Evolutionary conservation across 2,797 vertebrate genomes (phyloP).

Genomic region (Parauchenoglanis punctatus): DNA sequence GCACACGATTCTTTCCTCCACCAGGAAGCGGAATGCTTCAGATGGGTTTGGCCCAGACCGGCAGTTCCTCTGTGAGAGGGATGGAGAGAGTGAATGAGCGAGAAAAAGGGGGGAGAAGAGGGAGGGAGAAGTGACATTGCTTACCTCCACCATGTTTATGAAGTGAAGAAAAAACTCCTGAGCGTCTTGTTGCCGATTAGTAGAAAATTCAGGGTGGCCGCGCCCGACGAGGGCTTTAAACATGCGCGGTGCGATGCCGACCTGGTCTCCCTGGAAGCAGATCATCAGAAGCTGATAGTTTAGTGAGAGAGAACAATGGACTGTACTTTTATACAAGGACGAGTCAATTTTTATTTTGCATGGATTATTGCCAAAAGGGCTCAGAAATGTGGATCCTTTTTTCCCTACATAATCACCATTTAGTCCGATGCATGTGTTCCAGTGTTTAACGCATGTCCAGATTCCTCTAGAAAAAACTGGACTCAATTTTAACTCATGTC

Average conservation of each 20-base stretch:
- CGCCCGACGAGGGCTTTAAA: constrained; percentile 96
- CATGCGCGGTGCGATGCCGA: constrained; percentile 94
- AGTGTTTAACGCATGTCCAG: not conserved
- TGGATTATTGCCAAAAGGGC: not conserved
- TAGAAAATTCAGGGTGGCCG: constrained; percentile 97
- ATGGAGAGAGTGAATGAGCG: not conserved
- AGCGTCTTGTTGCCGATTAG: constrained; percentile 96
- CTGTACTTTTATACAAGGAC: not conserved
- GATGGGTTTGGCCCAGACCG: constrained; percentile 94
- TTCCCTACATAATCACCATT: not conserved
- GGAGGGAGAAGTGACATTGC: not conserved
- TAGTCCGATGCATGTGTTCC: not conserved
- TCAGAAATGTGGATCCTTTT: not conserved
- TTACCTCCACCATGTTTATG: constrained; percentile 99
- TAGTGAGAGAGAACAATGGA: not conserved
- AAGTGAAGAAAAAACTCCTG: constrained; percentile 99
- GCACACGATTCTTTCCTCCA: constrained; percentile 97
- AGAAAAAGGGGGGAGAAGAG: not conserved
- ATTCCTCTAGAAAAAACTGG: not conserved
- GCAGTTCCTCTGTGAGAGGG: constrained; percentile 87
- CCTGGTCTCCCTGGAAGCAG: constrained; percentile 85
- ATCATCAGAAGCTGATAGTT: not conserved
- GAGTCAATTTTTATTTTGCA: not conserved
- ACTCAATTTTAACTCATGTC: not conserved
- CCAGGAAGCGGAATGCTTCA: constrained; percentile 95